Conservation (phyloP, 1,140 invertebrate species). For the Philotrypesis tridentata region DNA sequence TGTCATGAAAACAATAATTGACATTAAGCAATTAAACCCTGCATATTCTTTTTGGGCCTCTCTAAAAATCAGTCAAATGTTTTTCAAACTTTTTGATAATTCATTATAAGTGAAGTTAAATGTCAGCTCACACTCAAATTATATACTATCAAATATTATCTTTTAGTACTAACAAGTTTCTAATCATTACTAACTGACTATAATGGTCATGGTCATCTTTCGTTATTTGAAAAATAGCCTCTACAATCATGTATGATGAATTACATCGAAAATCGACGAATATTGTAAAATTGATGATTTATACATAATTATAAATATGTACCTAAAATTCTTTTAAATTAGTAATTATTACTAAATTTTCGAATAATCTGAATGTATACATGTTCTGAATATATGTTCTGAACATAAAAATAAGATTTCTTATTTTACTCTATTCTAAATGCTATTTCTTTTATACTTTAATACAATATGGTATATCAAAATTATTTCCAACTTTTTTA, state of each 20-base stretch:
- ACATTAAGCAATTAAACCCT: not conserved
- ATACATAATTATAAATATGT: not conserved
- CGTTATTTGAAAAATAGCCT: conserved; percentile 1
- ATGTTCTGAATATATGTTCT: not conserved
- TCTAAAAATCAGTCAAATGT: not conserved
- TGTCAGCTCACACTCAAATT: not conserved
- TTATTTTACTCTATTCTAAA: not conserved
- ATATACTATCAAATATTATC: not conserved
- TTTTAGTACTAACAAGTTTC: not conserved
- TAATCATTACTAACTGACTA: not conserved
- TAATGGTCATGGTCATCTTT: conserved; percentile 23
- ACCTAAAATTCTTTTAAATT: not conserved
- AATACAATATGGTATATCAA: not conserved
- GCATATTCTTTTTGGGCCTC: not conserved
- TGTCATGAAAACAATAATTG: not conserved
- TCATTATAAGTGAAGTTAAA: not conserved
- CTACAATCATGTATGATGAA: not conserved
- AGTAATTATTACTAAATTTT: not conserved
- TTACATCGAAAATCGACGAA: not conserved
- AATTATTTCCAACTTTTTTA: not conserved
- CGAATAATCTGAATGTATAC: not conserved
- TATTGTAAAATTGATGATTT: not conserved
- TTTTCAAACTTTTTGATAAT: not conserved
- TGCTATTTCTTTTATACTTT: not conserved
- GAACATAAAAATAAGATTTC: not conserved